These are phyloP conservation scores for Andrena hattorfiana DNA, from an alignment of 2,888 invertebrate genomes.

Conservation along the genomic window DNA sequence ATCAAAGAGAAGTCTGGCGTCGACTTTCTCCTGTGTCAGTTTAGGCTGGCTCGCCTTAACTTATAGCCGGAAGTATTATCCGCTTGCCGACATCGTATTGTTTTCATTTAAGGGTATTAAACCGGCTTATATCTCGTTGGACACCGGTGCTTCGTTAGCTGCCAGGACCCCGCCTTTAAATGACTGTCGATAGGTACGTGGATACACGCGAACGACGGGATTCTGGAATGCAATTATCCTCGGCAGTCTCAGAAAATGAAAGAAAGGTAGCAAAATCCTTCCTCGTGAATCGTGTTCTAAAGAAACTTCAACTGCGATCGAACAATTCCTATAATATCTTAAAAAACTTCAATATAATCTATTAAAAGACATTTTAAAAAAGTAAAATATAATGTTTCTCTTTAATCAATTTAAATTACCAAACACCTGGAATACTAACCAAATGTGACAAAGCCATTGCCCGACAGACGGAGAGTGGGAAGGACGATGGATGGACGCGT, in stretches of 20 bases:
- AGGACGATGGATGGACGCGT: constrained; percentile 47
- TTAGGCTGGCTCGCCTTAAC: constrained; percentile 65
- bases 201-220: constrained; percentile 22
- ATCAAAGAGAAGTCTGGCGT: constrained; percentile 17
- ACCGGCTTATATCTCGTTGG: constrained; percentile 68
- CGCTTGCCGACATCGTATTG: constrained; percentile 75
- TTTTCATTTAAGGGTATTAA: constrained; percentile 78
- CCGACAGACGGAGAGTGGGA: constrained; percentile 14
- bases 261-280: constrained; percentile 10
- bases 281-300: not conserved
- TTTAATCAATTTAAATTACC: not conserved
- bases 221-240: constrained; percentile 47
- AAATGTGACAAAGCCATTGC: not conserved
- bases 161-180: constrained; percentile 56
- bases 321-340: too few species aligned
- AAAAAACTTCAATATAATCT: not conserved
- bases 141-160: constrained; percentile 68
- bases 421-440: not conserved
- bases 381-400: not conserved
- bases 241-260: not conserved
- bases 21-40: constrained; percentile 57
- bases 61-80: constrained; percentile 81
- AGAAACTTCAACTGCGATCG: not conserved
- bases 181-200: constrained; percentile 40
- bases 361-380: not conserved